Evolutionary conservation across 2,888 invertebrate species (phyloP), one percentile per base, ranked within the genome.

Genomic region (Caenorhabditis sp.): DNA sequence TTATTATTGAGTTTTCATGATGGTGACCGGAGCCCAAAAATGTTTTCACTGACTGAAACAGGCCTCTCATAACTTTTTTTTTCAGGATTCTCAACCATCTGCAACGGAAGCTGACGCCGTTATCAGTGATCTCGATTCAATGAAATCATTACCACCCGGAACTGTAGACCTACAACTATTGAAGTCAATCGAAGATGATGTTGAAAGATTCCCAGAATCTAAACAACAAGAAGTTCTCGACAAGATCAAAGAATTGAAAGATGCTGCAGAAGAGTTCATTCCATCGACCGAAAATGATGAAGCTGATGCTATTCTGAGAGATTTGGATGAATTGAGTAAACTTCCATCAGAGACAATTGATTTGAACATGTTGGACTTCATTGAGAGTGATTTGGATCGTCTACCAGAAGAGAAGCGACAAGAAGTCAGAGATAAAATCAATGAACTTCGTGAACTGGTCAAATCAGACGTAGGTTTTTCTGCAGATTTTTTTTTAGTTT

Each of bases 101-200:
- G 43, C 49, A 24, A 57, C 60, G 53, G 62, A 66, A 31, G 59
- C 60, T 1, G 58, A 57, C 21, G 31, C 26, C 10, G 17, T 66
- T 53, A 31, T 64, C 1, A 60, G 61, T 23, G 70, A 70, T 26
- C 50, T 70, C 17, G 60, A 62, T 12, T 26, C 60, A 4, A 54
- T 70, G 19, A 58, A 43, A n/a, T 43, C 58, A n/a, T 19, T 66
- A 19, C 66, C 66, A 60, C 27, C 71, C 10, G 26, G 26, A 6
- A 66, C 66, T n/a, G 55, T 66, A 19, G 71, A 71, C n/a, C 17
- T 66, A n/a, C n/a, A 63, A 51, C 53, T 71, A 36, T 19, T 71
- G 37, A 50, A 63, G 17, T 54, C 53, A 6, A 51, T 71, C 23
- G 66, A 71, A 51, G 63, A 63, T 14, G 57, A 53, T 23, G 43